Base-by-base conservation (phyloP, 2,797 vertebrate genomes). In the Clarias platycephalus region DNA sequence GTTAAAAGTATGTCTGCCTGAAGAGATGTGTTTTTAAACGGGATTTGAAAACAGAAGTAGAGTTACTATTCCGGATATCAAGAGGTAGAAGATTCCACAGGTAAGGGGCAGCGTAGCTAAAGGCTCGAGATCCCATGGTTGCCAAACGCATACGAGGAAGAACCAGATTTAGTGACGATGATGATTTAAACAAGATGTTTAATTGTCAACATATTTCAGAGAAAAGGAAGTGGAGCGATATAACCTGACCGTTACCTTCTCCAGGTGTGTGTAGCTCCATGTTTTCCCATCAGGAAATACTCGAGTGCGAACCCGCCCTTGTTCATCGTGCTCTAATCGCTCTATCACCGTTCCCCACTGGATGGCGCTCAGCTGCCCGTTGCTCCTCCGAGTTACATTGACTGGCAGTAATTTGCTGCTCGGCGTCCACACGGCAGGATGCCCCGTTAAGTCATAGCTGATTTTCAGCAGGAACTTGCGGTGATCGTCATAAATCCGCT, bases 401-500 rank as follows among this genome's bases (percentile, higher is more conserved):
- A 99, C 97, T 0, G 97, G 96, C 93, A 98, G 96, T 85, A 99
- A 94, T 92, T 99, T 99, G 93, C 97, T 99, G 94, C 97, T 99
- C 0, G 98, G 98, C 70, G 97, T 94, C 98, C 98, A 99, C 77
- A 99, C 96, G n/a, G 97, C 96, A 0, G 98, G 98, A 89, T 98
- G 98, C 4, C 98, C 98, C 0, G 97, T 95, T 0, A 93, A 94
- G 94, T 99, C 98, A 2, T 98, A 99, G 90, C 96, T 95, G 85
- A 99, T 99, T 93, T 98, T 96, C 92, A 99, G 93, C 63, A 98
- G 96, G 89, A 99, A 99, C 92, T 99, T 99, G 90, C 98, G 96
- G 92, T 99, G 98, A 94, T 99, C 98, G 28, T 99, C 98, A 16
- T 99, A 99, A 94, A 99, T 99, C 93, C 99, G 99, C 91, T 99